Evolutionary conservation across 2,113 vertebrate species (phyloP).

Genomic region (Tyto alba): DNA sequence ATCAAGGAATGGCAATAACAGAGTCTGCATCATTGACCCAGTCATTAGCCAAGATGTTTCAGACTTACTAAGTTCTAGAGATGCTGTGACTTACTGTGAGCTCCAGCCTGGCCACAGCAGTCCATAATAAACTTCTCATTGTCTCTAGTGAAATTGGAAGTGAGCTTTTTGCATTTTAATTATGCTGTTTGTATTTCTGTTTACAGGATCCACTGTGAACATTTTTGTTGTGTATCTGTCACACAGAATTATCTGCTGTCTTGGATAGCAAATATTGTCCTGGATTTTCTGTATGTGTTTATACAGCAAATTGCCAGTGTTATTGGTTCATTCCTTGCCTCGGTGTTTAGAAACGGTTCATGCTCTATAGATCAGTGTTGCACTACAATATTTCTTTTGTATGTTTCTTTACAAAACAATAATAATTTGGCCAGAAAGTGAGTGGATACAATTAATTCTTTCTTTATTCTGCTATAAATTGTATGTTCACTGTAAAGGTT

Average conservation of each 20-base stretch:
- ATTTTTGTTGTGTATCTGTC: neutral
- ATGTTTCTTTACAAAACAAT: neutral
- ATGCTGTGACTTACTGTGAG: neutral
- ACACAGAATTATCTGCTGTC: neutral
- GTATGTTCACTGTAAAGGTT: neutral
- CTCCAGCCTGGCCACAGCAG: neutral
- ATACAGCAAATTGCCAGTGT: neutral
- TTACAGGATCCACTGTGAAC: neutral
- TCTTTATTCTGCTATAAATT: neutral
- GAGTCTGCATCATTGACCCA: neutral
- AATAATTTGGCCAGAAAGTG: neutral
- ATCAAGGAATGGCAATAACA: neutral
- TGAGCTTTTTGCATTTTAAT: neutral
- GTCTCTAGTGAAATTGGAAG: neutral
- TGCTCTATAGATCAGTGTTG: neutral
- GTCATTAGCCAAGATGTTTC: neutral
- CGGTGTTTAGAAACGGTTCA: neutral
- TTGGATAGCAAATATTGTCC: neutral
- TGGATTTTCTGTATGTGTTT: neutral
- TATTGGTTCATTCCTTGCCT: neutral
- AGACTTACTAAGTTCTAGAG: neutral
- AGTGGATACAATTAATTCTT: neutral
- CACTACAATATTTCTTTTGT: neutral
- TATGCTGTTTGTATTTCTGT: neutral
- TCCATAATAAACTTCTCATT: neutral